Evolutionary conservation across 2,113 vertebrate species (phyloP).

Genomic region (Catharus bicknelli): DNA sequence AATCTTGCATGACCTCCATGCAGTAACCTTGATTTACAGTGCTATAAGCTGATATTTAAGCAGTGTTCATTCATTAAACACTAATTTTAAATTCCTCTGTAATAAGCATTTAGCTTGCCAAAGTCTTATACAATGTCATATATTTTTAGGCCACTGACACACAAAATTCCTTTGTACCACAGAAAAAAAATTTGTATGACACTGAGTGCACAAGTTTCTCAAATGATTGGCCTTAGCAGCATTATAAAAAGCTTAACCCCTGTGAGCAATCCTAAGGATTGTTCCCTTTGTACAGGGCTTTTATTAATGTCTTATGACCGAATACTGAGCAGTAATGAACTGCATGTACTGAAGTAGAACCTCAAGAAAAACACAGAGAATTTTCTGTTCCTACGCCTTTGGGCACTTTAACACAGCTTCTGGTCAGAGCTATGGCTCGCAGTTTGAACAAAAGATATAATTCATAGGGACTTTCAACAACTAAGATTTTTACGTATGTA

Average conservation of each 20-base stretch:
- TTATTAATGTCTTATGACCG: not conserved
- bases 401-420: not conserved
- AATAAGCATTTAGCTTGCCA: constrained; percentile 50
- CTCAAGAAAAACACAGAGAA: not conserved
- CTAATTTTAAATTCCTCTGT: constrained; percentile 36
- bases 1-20: not conserved
- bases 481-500: not conserved
- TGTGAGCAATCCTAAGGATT: not conserved
- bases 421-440: not conserved
- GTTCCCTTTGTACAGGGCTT: not conserved
- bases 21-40: constrained; percentile 49
- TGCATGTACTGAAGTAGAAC: not conserved
- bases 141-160: constrained; percentile 32
- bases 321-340: not conserved
- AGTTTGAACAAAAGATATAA: not conserved
- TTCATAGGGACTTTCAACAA: not conserved
- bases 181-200: not conserved
- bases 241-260: not conserved
- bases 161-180: not conserved
- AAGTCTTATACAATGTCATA: constrained; percentile 32
- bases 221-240: not conserved
- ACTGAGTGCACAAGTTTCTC: not conserved
- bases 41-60: constrained; percentile 25
- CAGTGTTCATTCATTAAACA: constrained; percentile 44
- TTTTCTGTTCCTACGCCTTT: not conserved